Percentiles rank a stretch among this genome's conserved stretches.
These are phyloP conservation scores for Tragelaphus scriptus DNA, from an alignment of 2,113 vertebrate genomes.

Conservation along the genomic window DNA sequence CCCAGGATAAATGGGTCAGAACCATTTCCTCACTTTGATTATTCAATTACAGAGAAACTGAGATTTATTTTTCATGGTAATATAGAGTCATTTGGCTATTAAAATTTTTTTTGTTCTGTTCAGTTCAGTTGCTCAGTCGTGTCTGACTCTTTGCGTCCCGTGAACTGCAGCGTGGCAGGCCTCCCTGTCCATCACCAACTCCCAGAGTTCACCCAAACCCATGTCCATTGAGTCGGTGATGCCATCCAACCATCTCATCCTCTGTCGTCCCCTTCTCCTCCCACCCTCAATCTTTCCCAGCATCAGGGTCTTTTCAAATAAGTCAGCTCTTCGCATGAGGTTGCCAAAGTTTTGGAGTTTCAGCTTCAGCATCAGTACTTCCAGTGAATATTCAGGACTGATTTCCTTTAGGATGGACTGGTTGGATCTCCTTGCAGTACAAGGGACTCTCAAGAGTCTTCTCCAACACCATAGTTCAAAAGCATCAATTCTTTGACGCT, in stretches of 20 bases:
- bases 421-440: not conserved
- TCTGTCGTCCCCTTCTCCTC: not conserved
- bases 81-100: not conserved
- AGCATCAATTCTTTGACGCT: not conserved
- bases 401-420: not conserved
- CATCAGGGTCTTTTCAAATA: not conserved
- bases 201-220: not conserved
- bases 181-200: not conserved
- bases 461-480: not conserved
- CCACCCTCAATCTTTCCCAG: not conserved
- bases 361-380: not conserved
- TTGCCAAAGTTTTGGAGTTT: not conserved
- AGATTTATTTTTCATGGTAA: not conserved
- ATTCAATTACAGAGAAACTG: not conserved
- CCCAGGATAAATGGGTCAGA: not conserved
- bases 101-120: not conserved
- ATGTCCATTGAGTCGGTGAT: not conserved
- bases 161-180: not conserved
- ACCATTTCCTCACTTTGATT: not conserved
- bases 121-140: not conserved
- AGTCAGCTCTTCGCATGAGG: not conserved
- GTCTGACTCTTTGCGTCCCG: not conserved
- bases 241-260: not conserved
- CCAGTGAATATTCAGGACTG: not conserved
- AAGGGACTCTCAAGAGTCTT: not conserved